phyloP scores from a whole-genome alignment of 2,113 vertebrate genomes.

The Sporophila hypoxantha region DNA sequence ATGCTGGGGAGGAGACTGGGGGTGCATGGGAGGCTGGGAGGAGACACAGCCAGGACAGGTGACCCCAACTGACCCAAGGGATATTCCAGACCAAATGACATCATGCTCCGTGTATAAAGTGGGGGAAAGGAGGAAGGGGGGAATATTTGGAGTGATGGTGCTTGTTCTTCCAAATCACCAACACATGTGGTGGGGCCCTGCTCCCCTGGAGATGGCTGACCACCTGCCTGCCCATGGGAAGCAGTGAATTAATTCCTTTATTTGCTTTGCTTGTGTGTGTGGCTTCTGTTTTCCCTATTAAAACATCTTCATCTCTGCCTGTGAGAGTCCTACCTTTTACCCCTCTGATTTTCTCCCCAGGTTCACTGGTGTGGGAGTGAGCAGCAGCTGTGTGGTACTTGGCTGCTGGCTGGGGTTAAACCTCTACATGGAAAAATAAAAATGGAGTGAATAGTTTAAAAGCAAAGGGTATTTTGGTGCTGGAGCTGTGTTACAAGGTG shows the following conservation, averaged over 20 bases:
- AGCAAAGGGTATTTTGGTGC: neutral
- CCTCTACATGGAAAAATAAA: neutral
- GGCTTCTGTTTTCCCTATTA: neutral
- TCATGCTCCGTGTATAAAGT: neutral
- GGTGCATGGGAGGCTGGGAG: no score
- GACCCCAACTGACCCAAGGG: neutral
- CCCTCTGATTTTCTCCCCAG: neutral
- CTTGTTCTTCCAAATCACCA: rapidly evolving
- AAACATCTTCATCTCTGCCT: neutral
- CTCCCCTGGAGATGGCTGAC: neutral
- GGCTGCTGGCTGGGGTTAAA: neutral
- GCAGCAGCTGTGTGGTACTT: neutral
- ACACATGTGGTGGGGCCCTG: neutral
- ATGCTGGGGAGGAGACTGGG: rapidly evolving
- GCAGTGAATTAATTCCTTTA: neutral
- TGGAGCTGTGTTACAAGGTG: neutral
- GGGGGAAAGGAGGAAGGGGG: neutral
- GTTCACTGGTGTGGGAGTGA: no score
- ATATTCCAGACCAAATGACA: neutral
- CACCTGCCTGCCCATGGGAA: neutral
- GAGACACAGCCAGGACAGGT: neutral
- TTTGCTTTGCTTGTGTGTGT: neutral
- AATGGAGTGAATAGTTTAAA: neutral
- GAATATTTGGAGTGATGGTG: neutral
- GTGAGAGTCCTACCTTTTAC: neutral